A percentile compares a stretch with the other conserved stretches of the same genome.
Evolutionary conservation across 2,888 invertebrate species (phyloP).

Genomic region (Protodeltote pygarga): DNA sequence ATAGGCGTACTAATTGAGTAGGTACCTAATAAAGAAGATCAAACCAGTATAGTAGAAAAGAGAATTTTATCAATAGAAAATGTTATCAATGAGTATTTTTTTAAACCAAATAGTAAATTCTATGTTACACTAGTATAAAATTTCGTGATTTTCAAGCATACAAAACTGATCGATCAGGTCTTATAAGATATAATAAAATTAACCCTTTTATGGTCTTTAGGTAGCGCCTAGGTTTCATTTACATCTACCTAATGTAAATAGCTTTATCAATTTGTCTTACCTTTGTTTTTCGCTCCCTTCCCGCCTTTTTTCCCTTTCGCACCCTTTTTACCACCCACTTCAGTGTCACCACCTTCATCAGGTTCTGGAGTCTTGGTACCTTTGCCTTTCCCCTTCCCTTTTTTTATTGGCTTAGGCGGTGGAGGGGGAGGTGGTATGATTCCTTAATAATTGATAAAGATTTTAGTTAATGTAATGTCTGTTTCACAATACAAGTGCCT

Average conservation of each 20-base stretch:
- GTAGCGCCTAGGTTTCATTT: too few relatives aligned
- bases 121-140: too few relatives aligned
- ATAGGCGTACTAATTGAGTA: too few relatives aligned
- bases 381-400: conserved; percentile 42
- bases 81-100: too few relatives aligned
- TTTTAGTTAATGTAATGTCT: background rate
- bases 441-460: conserved; percentile 50
- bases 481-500: background rate
- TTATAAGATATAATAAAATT: too few relatives aligned
- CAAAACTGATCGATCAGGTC: too few relatives aligned
- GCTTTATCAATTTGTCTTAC: background rate
- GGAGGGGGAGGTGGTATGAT: conserved; percentile 76
- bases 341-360: conserved; percentile 28
- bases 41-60: conserved; percentile 6
- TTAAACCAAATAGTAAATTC: too few relatives aligned
- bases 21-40: too few relatives aligned
- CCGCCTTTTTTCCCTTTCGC: conserved; percentile 52
- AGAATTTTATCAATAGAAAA: conserved; percentile 12
- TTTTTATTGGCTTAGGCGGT: conserved; percentile 67
- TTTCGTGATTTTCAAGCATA: too few relatives aligned
- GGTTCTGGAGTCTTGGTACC: conserved; percentile 15
- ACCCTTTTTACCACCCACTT: conserved; percentile 16
- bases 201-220: too few relatives aligned
- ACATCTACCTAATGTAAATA: too few relatives aligned
- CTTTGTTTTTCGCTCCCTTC: conserved; percentile 44